Conservation (phyloP, 2,113 vertebrate genomes). For the Symphodus melops region DNA sequence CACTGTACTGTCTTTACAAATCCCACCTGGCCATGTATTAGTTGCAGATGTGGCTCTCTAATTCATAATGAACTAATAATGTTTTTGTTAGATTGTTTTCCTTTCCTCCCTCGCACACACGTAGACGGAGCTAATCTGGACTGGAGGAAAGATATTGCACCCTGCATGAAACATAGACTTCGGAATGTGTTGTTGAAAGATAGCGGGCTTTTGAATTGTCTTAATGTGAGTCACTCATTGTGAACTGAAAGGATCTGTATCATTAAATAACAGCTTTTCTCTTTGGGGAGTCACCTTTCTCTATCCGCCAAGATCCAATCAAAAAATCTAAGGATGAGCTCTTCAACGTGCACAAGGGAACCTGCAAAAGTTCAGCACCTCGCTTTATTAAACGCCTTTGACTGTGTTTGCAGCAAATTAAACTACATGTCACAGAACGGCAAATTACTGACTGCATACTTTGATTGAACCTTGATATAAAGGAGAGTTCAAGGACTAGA, state of each 20-base stretch:
- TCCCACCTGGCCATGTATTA: constrained; percentile 79
- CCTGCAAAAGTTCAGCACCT: constrained; percentile 28
- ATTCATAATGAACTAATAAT: constrained; percentile 93
- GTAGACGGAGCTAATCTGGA: constrained; percentile 91
- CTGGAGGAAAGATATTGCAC: constrained; percentile 90
- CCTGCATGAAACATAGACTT: constrained; percentile 89
- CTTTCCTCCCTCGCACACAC: constrained; percentile 79
- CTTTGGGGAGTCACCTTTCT: constrained; percentile 85
- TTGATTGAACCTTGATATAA: constrained; percentile 58
- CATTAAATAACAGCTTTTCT: constrained; percentile 89
- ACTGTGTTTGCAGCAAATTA: constrained; percentile 41
- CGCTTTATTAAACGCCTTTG: constrained; percentile 41
- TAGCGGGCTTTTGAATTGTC: constrained; percentile 78
- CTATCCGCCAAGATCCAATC: constrained; percentile 81
- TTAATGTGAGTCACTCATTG: constrained; percentile 86
- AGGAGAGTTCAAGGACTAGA: constrained; percentile 58
- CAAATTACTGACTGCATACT: constrained; percentile 65
- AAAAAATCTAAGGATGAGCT: constrained; percentile 32
- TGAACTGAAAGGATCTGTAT: constrained; percentile 87
- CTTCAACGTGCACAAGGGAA: constrained; percentile 32
- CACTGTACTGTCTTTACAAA: constrained; percentile 82
- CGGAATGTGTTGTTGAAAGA: constrained; percentile 83
- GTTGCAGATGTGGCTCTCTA: constrained; percentile 95
- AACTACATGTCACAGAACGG: constrained; percentile 40
- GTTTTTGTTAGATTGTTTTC: constrained; percentile 86